phyloP scores from a whole-genome alignment of 1,140 invertebrate genomes.

The Heliothis subflexa region DNA sequence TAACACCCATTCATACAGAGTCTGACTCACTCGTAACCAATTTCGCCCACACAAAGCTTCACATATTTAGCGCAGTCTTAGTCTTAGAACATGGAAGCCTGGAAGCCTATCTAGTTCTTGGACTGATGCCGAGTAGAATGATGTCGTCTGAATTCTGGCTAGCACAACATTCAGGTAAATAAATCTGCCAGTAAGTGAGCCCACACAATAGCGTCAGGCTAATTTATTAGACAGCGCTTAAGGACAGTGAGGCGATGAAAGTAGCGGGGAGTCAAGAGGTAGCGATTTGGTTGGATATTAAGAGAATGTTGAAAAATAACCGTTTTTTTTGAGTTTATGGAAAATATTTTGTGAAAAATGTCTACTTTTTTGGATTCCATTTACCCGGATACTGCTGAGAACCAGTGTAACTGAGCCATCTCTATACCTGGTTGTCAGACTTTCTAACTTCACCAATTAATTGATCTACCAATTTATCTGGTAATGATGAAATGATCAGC shows the following conservation, averaged over 20 bases:
- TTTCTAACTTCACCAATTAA: too few species aligned
- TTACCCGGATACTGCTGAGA: too few species aligned
- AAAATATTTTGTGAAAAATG: background rate
- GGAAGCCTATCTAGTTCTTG: constrained; percentile 42
- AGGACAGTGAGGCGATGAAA: constrained; percentile 58
- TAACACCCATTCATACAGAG: too few species aligned
- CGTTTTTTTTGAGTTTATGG: too few species aligned
- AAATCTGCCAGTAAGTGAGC: constrained; percentile 75
- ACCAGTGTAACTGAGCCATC: too few species aligned
- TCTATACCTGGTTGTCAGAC: too few species aligned
- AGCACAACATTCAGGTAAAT: constrained; percentile 73
- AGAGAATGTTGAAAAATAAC: background rate
- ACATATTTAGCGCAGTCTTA: constrained; percentile 11
- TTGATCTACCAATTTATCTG: too few species aligned
- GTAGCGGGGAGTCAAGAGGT: constrained; percentile 23
- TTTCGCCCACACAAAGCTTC: background rate
- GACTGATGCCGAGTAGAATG: constrained; percentile 48
- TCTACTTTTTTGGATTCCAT: too few species aligned
- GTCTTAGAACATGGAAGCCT: constrained; percentile 29
- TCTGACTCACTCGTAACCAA: background rate
- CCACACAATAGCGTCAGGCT: constrained; percentile 72
- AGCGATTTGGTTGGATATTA: background rate
- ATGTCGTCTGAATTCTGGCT: constrained; percentile 62
- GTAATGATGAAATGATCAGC: too few species aligned
- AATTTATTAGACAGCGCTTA: constrained; percentile 78